A percentile compares a stretch with the other conserved stretches of the same genome.
Evolutionary conservation across 2,888 invertebrate species (phyloP).

Genomic region (Melieria picta): DNA sequence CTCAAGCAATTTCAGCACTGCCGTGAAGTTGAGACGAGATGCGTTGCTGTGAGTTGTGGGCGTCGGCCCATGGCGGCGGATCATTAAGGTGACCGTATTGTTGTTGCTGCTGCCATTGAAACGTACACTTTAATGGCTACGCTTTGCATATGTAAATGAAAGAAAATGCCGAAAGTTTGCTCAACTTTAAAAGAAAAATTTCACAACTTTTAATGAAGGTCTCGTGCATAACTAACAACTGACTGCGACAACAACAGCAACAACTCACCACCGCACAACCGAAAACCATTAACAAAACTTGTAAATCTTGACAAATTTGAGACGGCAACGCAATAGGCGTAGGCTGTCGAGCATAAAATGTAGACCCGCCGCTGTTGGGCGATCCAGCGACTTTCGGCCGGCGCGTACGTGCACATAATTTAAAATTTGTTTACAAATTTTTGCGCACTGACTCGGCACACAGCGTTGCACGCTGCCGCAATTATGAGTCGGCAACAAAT

Average conservation of each 20-base stretch:
- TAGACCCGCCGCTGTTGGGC: background rate
- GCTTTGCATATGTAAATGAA: background rate
- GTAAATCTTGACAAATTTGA: background rate
- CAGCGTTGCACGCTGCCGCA: background rate
- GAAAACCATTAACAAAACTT: conserved; percentile 7
- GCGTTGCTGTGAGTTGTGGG: no score
- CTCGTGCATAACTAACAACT: background rate
- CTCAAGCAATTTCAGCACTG: no score
- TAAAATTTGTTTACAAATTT: background rate
- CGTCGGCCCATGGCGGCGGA: no score
- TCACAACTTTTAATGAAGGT: conserved; percentile 4
- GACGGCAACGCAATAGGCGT: no score
- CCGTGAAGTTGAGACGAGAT: no score
- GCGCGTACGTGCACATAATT: conserved; percentile 23
- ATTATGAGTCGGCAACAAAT: background rate
- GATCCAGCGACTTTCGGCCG: conserved; percentile 9
- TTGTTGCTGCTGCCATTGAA: no score
- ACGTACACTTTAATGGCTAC: no score
- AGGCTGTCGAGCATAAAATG: no score
- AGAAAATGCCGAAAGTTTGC: background rate
- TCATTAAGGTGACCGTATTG: no score
- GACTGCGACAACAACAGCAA: background rate
- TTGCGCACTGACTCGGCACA: background rate
- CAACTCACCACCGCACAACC: background rate
- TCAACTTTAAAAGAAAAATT: background rate